These are phyloP conservation scores for Panopea generosa DNA, from an alignment of 2,888 invertebrate species.

Conservation along the genomic window DNA sequence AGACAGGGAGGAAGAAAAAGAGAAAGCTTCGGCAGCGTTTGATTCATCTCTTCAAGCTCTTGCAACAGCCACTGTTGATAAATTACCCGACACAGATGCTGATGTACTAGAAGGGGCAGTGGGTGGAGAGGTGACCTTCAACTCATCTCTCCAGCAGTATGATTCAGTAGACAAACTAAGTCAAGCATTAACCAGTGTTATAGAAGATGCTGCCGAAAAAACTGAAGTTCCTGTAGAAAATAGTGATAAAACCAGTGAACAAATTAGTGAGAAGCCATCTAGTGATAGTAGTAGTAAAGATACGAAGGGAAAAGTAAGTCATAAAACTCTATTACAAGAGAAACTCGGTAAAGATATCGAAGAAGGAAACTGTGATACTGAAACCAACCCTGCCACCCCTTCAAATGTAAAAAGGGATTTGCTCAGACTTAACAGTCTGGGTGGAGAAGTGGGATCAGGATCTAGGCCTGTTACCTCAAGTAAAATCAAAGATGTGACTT, in stretches of 20 bases:
- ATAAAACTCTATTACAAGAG: conserved; percentile 8
- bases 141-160: conserved; percentile 34
- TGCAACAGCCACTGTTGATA: conserved; percentile 9
- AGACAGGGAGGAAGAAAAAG: conserved; percentile 46
- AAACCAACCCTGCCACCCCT: conserved; percentile 47
- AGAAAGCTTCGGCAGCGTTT: conserved; percentile 59
- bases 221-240: conserved; percentile 18
- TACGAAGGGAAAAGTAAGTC: conserved; percentile 5
- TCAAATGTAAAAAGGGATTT: conserved; percentile 63
- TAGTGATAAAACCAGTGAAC: conserved; percentile 12
- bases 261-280: neutral
- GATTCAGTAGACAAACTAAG: conserved; percentile 61
- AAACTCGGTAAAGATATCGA: conserved; percentile 27
- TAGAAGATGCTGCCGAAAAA: conserved; percentile 62
- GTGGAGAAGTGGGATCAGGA: conserved; percentile 44
- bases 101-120: conserved; percentile 21
- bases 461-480: conserved; percentile 66
- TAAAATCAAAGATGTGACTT: conserved; percentile 71
- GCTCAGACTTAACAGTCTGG: conserved; percentile 60
- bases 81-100: neutral
- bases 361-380: conserved; percentile 61
- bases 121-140: conserved; percentile 24
- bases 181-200: conserved; percentile 67
- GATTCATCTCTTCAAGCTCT: conserved; percentile 53
- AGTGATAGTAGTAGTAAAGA: conserved; percentile 11